Percentiles rank a stretch among this genome's conserved stretches.
Evolutionary conservation across 2,888 invertebrate genomes (phyloP).

Genomic region (Trichacis sp.): DNA sequence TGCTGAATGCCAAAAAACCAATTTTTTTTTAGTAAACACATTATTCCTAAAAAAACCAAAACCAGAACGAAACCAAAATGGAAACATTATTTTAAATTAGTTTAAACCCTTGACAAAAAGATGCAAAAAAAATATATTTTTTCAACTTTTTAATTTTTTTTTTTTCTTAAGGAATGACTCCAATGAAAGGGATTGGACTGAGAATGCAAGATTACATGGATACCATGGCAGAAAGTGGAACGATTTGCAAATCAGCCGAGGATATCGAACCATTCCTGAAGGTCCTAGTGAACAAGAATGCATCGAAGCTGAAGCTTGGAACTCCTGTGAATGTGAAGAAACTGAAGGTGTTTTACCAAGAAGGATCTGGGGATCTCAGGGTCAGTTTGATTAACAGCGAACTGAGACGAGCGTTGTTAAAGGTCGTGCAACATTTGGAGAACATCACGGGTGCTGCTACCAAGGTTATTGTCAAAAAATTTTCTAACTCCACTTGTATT

Average conservation of each 20-base stretch:
- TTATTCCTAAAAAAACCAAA: background rate
- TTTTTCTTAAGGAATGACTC: constrained; percentile 72
- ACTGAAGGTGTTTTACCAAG: constrained; percentile 82
- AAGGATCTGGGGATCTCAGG: constrained; percentile 79
- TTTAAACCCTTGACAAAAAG: too few relatives aligned
- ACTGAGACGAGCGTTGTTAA: constrained; percentile 75
- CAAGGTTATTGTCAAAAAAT: constrained; percentile 49
- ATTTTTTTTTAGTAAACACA: too few relatives aligned
- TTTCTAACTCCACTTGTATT: too few relatives aligned
- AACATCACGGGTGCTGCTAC: constrained; percentile 61
- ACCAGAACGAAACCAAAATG: too few relatives aligned
- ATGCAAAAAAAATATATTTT: too few relatives aligned
- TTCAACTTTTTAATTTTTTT: too few relatives aligned
- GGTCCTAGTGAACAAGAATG: constrained; percentile 73
- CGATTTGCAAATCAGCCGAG: constrained; percentile 80
- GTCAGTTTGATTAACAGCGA: constrained; percentile 80
- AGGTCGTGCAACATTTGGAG: constrained; percentile 68
- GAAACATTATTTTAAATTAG: too few relatives aligned
- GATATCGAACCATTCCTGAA: constrained; percentile 86
- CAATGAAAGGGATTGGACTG: constrained; percentile 74
- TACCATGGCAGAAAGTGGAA: constrained; percentile 87
- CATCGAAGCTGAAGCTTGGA: constrained; percentile 73
- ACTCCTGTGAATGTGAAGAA: constrained; percentile 74
- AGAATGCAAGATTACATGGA: constrained; percentile 73
- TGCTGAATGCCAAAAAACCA: too few relatives aligned